phyloP scores from a whole-genome alignment of 2,113 vertebrate species.

The Kryptolebias marmoratus region DNA sequence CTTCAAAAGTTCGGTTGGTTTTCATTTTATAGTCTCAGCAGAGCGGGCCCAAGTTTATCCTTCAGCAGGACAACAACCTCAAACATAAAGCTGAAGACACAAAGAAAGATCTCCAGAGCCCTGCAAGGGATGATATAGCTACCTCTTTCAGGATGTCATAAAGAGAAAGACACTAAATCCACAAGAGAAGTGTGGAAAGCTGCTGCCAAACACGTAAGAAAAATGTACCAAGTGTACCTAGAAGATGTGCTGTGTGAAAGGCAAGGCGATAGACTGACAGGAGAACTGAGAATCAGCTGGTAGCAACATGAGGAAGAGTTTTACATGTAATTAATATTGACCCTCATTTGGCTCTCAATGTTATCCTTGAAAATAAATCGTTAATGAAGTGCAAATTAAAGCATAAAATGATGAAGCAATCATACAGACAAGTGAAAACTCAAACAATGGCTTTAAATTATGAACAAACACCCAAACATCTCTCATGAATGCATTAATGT shows the following conservation, averaged over 20 bases:
- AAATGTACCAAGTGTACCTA: not conserved
- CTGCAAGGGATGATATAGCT: not conserved
- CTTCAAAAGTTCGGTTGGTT: not conserved
- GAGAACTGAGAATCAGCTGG: not conserved
- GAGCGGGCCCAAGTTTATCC: too few relatives aligned
- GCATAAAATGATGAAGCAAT: constrained; percentile 31
- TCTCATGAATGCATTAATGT: not conserved
- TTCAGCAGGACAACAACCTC: not conserved
- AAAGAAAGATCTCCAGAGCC: constrained; percentile 5
- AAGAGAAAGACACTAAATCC: constrained; percentile 17
- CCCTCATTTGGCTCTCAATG: constrained; percentile 13
- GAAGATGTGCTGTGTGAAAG: not conserved
- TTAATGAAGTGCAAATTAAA: constrained; percentile 58
- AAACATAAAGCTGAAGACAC: not conserved
- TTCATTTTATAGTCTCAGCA: not conserved
- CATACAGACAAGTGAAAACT: constrained; percentile 36
- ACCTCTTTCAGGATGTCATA: constrained; percentile 8
- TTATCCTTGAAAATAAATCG: constrained; percentile 50
- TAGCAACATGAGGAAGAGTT: not conserved
- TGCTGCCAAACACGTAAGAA: constrained; percentile 1
- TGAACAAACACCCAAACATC: constrained; percentile 37
- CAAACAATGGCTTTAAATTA: constrained; percentile 39
- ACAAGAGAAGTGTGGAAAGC: constrained; percentile 10
- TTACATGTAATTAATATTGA: constrained; percentile 11
- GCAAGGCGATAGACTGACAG: not conserved